Evolutionary conservation across 2,797 vertebrate genomes (phyloP), one percentile per base, ranked within the genome.

Genomic region (Aldrovandia affinis): DNA sequence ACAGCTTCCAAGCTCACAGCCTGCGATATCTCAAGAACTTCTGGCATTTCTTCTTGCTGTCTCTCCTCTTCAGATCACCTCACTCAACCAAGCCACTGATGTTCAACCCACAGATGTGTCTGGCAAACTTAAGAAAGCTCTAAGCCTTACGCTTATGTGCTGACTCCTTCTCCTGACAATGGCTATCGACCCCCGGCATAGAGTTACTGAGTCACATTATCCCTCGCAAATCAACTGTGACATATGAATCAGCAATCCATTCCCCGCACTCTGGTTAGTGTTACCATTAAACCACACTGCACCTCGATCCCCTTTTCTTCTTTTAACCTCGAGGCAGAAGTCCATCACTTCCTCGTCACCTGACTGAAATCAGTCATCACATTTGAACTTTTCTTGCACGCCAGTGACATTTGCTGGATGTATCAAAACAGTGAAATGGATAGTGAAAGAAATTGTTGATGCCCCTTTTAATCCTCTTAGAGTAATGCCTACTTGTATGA

Each of bases 401-500:
- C 39, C 73, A 55, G 83, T 86, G 88, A 90, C 86, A 68, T 91
- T 89, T 88, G 86, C 84, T 85, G 85, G 86, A 30, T 80, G 28
- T 55, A 57, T 83, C 82, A 87, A 70, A 86, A 88, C 84, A 81
- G 88, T 83, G 86, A 86, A 87, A 90, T 12, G 84, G 89, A 90
- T 89, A 91, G 86, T 54, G 89, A 88, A 90, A 88, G 86, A 89
- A 91, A 89, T 88, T 87, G 81, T 65, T 36, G 39, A 65, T 78
- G 68, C 28, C 2, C 28, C 28, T 77, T 85, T 42, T 78, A 85
- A 61, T 59, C 65, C 63, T 70, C 61, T 80, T 7, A 55, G 55
- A 61, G 25, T 28, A 42, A 20, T 28, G 4, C 22, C 15, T 81
- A 59, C 52, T 10, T 15, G n/a, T 70, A 44, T 42, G 2, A 78